Evolutionary conservation across 2,113 vertebrate species (phyloP), one percentile per base, ranked within the genome.

Genomic region (Callaeas wilsoni): DNA sequence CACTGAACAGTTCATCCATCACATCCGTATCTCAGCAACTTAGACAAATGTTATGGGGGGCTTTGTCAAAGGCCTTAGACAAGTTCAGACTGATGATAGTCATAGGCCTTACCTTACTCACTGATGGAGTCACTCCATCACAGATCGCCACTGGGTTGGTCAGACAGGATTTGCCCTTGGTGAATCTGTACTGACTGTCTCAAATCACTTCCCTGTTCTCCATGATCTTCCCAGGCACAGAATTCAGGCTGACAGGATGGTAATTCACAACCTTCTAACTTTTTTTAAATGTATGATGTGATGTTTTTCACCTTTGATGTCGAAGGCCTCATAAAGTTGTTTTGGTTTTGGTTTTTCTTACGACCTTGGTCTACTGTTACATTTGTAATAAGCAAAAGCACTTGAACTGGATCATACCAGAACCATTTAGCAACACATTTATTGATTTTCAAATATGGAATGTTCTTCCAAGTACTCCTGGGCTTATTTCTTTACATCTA

Each of bases 111-210:
- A 27, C 12, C 19, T 52, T 57, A 41, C 44, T 44, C 12, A 49
- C 14, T 19, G 25, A 49, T 9, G 4, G 8, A 44, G 41, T 30
- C 23, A 37, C 22, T 76, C 41, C 33, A 35, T 15, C 46, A 65
- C 1, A 59, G 32, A 64, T 49, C 16, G 39, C 13, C 13, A 49
- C 0, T 10, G 26, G 8, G 12, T 3, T 39, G 3, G 16, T 49
- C 29, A 79, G 26, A 19, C 15, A 84, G 35, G n/a, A 47, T 23
- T 16, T 33, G n/a, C 9, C 16, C 26, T 27, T n/a, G 23, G 20
- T 37, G 7, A 67, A 52, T 37, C 20, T 14, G 8, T 4, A 13
- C 16, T 23, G 35, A 13, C 4, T 19, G 16, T n/a, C 33, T 47
- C 3, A 1, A 55, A 67, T 14, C 30, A 65, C 14, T 19, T 60